These are phyloP conservation scores for Aegithalos caudatus DNA, from an alignment of 2,113 vertebrate species.

Conservation along the genomic window DNA sequence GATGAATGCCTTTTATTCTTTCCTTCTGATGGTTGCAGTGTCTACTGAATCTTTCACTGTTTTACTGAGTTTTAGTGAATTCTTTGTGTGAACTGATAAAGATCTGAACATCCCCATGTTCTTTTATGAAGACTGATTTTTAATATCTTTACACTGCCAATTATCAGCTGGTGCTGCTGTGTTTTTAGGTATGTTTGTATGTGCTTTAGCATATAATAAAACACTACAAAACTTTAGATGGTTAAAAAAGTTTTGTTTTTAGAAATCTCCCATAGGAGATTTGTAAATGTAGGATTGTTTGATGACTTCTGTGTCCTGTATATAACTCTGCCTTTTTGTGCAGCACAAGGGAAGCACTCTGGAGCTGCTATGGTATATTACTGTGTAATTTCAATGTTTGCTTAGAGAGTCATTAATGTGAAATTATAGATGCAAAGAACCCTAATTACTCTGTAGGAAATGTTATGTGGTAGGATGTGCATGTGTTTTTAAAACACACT, in stretches of 20 bases:
- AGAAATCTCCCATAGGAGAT: neutral
- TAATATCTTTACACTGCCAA: neutral
- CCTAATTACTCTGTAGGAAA: constrained; percentile 20
- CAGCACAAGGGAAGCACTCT: neutral
- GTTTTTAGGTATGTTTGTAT: neutral
- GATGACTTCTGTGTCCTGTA: neutral
- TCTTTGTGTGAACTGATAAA: neutral
- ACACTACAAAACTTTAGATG: neutral
- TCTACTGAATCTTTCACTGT: neutral
- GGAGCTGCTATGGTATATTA: neutral
- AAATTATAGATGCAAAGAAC: constrained; percentile 14
- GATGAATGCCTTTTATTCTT: neutral
- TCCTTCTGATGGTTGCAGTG: neutral
- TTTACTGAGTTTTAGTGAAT: neutral
- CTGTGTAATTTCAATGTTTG: neutral
- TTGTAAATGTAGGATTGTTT: neutral
- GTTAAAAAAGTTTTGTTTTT: neutral
- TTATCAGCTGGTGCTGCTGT: neutral
- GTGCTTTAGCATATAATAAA: neutral
- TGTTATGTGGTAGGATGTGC: constrained; percentile 13
- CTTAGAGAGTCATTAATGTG: neutral
- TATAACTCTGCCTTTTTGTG: neutral
- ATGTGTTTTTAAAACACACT: neutral
- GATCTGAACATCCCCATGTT: neutral
- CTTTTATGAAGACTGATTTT: neutral